Base-by-base conservation (phyloP, 2,113 vertebrate genomes). In the Gymnogyps californianus region DNA sequence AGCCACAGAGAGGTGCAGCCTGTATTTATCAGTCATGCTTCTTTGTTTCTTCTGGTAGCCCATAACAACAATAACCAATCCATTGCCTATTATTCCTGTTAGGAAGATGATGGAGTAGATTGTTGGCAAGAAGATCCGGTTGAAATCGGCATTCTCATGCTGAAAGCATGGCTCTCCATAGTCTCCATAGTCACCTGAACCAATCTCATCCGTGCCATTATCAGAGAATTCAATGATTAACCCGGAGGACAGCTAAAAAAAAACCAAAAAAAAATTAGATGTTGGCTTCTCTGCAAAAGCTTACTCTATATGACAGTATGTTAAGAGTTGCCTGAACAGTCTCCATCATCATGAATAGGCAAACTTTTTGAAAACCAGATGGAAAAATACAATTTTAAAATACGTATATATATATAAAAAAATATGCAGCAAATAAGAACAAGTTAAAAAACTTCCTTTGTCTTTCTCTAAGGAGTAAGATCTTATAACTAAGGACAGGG, bases 1-100 rank as follows among this genome's bases (percentile, higher is more conserved):
- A 6, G 99, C 99, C 81, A 99, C 99, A 0, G 99, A 99, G 69
- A 99, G 98, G 81, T 99, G 99, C 38, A 99, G 98, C 89, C 99
- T 98, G 97, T 99, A 99, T 95, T 99, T 99, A 97, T 99, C 99
- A 0, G 99, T 99, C 99, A 99, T 99, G 78, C 98, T 99, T 92
- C 98, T 99, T 38, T 99, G 97, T 83, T 99, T 99, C 96, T 99
- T 99, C 97, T 99, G 99, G 95, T 99, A 99, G 96, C 99, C 99
- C 99, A 99, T 99, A 96, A 99, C 99, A 9, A 99, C 16, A 29
- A 99, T 98, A 69, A 99, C 99, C 97, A 99, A 97, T 96, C 99
- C 99, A 94, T 99, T 99, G 67, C 99, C 99, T 7, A 99, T 96
- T 83, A 99, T 98, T 92, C 99, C 99, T 4, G 99, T 98, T 64